Evolutionary conservation across 2,888 invertebrate genomes (phyloP), one percentile per base, ranked within the genome.

Genomic region (Oxyscelio sp.): DNA sequence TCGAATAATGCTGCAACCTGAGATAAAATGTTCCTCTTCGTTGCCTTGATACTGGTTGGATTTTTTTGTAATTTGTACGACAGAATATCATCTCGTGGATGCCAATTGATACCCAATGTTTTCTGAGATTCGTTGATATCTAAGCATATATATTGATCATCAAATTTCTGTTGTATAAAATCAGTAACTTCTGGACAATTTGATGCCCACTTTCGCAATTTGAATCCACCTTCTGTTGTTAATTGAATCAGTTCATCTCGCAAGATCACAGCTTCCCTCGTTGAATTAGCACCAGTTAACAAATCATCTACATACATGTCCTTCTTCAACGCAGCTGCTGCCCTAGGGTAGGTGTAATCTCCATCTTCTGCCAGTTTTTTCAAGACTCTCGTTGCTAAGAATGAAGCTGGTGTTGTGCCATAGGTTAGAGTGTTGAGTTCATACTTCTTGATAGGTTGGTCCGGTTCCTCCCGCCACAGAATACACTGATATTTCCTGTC

Each of bases 401-500:
- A 73, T 21, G 59, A 15, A 13, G 59, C 50, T 9, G 45, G 45
- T 27, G 52, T 19, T 5, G 71, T 73, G 13, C 48, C 71, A 48
- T 73, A 59, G 8, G 59, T 73, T 8, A 73, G 15, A 2, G 61
- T 73, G n/a, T 73, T 61, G 0, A 73, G 38, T 8, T 22, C 15
- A 50, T 17, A 73, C 4, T 31, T 73, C 2, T 59, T 48, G 13
- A 45, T 19, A n/a, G 56, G 8, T 11, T 74, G 79, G 13, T 58
- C 27, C 0, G 79, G 24, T 4, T 75, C 38, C 0, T 80, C 50
- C 5, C 89, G 66, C 92, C 92, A 93, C 0, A 93, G 11, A 11
- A 93, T 92, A 1, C 88, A 70, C 22, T 91, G 90, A 22, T 75
- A 89, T 11, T 87, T 83, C 0, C 85, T 45, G 77, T 92, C 89